Evolutionary conservation across 1,140 invertebrate species (phyloP), one percentile per base, ranked within the genome.

Genomic region (Homarus americanus): DNA sequence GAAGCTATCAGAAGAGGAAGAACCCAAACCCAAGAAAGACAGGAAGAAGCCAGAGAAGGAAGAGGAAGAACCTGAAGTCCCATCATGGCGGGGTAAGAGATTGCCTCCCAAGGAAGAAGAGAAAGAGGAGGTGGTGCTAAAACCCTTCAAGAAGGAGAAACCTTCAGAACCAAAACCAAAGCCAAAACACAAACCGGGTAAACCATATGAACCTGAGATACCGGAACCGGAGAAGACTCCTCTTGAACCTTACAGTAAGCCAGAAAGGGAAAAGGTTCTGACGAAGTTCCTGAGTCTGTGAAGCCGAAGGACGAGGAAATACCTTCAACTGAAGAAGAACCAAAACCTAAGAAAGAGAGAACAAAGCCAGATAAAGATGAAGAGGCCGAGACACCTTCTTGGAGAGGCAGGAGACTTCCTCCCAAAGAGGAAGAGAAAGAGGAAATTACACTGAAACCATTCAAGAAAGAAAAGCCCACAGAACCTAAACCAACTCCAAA

Each of bases 401-500:
- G 82, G 83, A 78, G 89, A 49, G 82, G 79, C 15, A 80, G 63
- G 32, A 82, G 80, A 24, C 66, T 90, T 76, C 87, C 87, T 76
- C 87, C 87, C n/a, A 90, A 90, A 38, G 87, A 90, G 12, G 87
- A 90, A 24, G 79, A 82, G 10, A 90, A 79, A 78, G 94, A 95
- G 91, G 94, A 94, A 79, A 93, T 94, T 91, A 93, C 93, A 15
- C 93, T 95, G 5, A 95, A 95, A 91, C 94, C 94, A 2, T 69
- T 92, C 3, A 94, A 94, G 12, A 93, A 94, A 89, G 93, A 95
- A 93, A 9, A 84, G 92, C 85, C 24, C 78, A 92, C 92, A 58
- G 92, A 38, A 83, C 93, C 34, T 92, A 94, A 93, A 82, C 82
- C 66, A 93, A 94, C 92, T 93, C 92, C 38, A 91, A 94, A 75